Base-by-base conservation (phyloP, 2,113 vertebrate genomes). In the Neogale vison region DNA sequence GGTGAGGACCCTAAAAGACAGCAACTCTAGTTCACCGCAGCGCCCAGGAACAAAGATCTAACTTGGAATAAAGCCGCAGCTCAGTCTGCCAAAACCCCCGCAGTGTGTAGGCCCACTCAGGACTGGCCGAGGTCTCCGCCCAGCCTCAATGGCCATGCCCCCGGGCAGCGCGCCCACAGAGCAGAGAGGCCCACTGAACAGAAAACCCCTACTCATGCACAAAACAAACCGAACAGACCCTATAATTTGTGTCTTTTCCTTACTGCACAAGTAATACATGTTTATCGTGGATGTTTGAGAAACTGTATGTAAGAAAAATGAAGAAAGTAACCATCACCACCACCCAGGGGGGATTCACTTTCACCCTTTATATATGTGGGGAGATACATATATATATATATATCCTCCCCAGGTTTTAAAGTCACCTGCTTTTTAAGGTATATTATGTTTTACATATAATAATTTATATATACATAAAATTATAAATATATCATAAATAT, bases 391-490 rank as follows among this genome's bases (percentile, higher is more conserved):
- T 24, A 61, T 59, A 52, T 59, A 52, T 15, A 52, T 55, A 61
- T 61, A 10, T 26, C 57, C 20, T 83, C 76, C 42, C 45, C 59
- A 92, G 76, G 72, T 52, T 82, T 71, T 36, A 69, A 26, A 50
- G 24, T 59, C 74, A 65, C 4, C 47, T 59, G 8, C 52, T 89
- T 92, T 91, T 63, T 67, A 89, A 97, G 36, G n/a, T 39, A 87
- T 3, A 65, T 34, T 76, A 71, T 26, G 65, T 34, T 69, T 84
- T 93, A 29, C 55, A 29, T 45, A 71, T 65, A 65, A 65, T 65
- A 52, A 52, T 50, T 61, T 31, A 65, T 83, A 39, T 85, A 42
- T 71, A 39, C 47, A 47, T 31, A 67, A 15, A 88, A 42, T 63
- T 61, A 47, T 21, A 94, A 26, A 82, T 77, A 52, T 8, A 69